These are phyloP conservation scores for Nephila pilipes DNA, from an alignment of 1,140 invertebrate genomes.

Conservation along the genomic window DNA sequence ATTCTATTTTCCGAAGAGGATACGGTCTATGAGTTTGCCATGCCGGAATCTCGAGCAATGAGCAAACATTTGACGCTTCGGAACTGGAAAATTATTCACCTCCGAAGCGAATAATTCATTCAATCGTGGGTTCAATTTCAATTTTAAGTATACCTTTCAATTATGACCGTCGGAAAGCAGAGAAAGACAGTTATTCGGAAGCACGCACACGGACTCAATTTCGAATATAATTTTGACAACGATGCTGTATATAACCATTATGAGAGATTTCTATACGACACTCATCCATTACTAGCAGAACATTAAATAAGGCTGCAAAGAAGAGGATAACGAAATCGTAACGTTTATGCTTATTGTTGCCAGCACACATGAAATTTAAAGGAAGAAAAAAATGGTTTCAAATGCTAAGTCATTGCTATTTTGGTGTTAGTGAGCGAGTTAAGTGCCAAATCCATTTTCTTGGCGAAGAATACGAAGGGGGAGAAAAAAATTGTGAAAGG, in stretches of 20 bases:
- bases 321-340: not conserved
- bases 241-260: not conserved
- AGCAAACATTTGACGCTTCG: not conserved
- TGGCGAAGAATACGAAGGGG: not conserved
- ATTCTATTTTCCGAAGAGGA: not conserved
- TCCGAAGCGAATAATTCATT: not conserved
- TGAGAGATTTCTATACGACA: not conserved
- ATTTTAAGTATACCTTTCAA: not conserved
- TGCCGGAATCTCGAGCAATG: conserved; percentile 11
- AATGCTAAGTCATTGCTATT: not conserved
- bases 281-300: not conserved
- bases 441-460: not conserved
- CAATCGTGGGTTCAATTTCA: not conserved
- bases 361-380: not conserved
- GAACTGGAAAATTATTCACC: conserved; percentile 43
- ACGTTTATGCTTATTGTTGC: not conserved
- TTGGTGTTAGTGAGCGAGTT: not conserved
- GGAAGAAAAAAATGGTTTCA: not conserved
- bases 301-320: not conserved
- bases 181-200: not conserved
- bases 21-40: not conserved
- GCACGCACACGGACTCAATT: not conserved
- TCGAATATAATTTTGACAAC: not conserved
- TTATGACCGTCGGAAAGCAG: not conserved
- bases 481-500: not conserved